Percentiles rank a stretch among this genome's conserved stretches.
phyloP scores from a whole-genome alignment of 2,888 invertebrate species.

The Meghimatium bilineatum region DNA sequence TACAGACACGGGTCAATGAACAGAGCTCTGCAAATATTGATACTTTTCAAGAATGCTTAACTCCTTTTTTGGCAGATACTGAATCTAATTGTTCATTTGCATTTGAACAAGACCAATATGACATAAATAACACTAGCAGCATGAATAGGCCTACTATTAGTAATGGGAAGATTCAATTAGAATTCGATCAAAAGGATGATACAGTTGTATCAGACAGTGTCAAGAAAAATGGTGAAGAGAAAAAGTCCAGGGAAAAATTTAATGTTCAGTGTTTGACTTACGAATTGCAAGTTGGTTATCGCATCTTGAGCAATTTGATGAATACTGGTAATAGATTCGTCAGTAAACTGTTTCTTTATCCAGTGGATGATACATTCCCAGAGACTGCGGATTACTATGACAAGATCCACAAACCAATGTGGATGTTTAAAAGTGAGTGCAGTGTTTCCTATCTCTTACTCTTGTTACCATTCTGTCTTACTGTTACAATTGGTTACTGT shows the following conservation, averaged over 20 bases:
- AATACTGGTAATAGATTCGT: constrained; percentile 74
- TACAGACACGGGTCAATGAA: constrained; percentile 16
- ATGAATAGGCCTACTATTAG: too few species aligned
- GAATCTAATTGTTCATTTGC: background rate
- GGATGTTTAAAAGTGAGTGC: constrained; percentile 77
- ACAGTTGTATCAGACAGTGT: background rate
- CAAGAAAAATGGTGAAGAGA: constrained; percentile 35
- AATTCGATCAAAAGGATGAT: constrained; percentile 5
- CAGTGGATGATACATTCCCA: constrained; percentile 74
- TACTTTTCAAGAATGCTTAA: background rate
- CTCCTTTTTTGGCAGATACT: background rate
- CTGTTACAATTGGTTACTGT: too few species aligned
- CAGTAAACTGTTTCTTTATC: constrained; percentile 78
- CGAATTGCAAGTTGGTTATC: constrained; percentile 73
- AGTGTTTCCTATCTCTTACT: background rate
- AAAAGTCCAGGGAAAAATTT: constrained; percentile 39
- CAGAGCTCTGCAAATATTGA: background rate
- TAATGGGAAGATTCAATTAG: background rate
- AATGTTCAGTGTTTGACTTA: constrained; percentile 56
- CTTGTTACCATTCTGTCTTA: too few species aligned
- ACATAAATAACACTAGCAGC: background rate
- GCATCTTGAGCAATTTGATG: constrained; percentile 77
- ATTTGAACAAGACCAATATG: background rate
- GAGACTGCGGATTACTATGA: constrained; percentile 77
- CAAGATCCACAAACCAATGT: constrained; percentile 78